A percentile compares a stretch with the other conserved stretches of the same genome.
phyloP scores from a whole-genome alignment of 2,888 invertebrate species.

The Melipona bicolor region DNA sequence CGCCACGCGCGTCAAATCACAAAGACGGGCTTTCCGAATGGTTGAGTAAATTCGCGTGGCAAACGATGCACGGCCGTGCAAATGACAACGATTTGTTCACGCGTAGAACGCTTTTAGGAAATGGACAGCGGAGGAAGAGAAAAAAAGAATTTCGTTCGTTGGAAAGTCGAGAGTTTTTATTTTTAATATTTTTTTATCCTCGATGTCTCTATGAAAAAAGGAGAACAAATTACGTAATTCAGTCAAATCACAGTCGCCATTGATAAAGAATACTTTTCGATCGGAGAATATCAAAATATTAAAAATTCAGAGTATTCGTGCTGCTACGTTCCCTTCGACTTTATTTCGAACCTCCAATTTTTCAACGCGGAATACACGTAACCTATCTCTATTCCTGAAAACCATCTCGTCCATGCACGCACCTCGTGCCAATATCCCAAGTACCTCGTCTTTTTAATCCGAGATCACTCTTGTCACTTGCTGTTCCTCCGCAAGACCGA shows the following conservation, averaged over 20 bases:
- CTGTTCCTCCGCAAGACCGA: not conserved
- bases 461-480: not conserved
- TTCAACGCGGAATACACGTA: not conserved
- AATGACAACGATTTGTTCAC: slow-evolving; percentile 28
- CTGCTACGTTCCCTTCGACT: not conserved
- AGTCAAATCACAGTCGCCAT: not conserved
- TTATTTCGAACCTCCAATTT: not conserved
- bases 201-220: not conserved
- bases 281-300: not conserved
- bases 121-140: not conserved
- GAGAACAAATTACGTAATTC: not conserved
- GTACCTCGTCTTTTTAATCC: not conserved
- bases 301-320: not conserved
- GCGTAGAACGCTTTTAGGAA: not conserved
- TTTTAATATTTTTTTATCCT: not conserved
- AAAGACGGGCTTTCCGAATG: slow-evolving; percentile 33
- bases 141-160: not conserved
- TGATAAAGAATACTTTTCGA: not conserved
- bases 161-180: not conserved
- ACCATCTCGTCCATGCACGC: not conserved
- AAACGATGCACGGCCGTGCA: slow-evolving; percentile 21
- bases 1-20: slow-evolving; percentile 50
- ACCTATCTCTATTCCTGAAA: not conserved
- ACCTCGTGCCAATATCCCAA: not conserved
- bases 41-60: slow-evolving; percentile 31